phyloP scores from a whole-genome alignment of 2,797 vertebrate species.

The Gouania willdenowi region DNA sequence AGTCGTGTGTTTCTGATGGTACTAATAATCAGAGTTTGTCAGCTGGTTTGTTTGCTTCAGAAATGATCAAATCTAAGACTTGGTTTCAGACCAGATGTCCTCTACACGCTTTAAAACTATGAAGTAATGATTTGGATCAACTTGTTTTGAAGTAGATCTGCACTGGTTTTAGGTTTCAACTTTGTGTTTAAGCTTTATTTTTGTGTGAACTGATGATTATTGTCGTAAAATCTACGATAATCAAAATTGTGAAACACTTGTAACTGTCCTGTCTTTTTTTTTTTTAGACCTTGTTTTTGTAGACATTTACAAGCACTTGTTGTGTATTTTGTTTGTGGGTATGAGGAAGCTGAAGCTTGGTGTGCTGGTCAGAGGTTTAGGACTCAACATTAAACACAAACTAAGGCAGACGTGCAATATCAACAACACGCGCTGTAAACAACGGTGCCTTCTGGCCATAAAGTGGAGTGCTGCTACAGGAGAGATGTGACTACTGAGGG shows the following conservation, averaged over 20 bases:
- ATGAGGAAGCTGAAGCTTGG: slow-evolving; percentile 53
- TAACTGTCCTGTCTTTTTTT: slow-evolving; percentile 20
- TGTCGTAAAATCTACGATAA: slow-evolving; percentile 30
- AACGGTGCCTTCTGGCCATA: slow-evolving; percentile 68
- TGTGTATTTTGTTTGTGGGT: slow-evolving; percentile 49
- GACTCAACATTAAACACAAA: no score
- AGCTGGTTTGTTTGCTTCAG: slow-evolving; percentile 19
- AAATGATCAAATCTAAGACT: slow-evolving; percentile 51
- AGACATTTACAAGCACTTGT: slow-evolving; percentile 29
- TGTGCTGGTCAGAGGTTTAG: slow-evolving; percentile 44
- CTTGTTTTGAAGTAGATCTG: slow-evolving; percentile 24
- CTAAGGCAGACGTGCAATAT: slow-evolving; percentile 61
- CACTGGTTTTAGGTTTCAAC: slow-evolving; percentile 24
- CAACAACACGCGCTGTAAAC: slow-evolving; percentile 55
- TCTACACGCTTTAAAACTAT: background rate
- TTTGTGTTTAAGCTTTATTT: slow-evolving; percentile 11
- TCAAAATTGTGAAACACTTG: slow-evolving; percentile 28
- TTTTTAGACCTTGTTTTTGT: slow-evolving; percentile 44
- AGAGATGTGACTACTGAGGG: slow-evolving; percentile 41
- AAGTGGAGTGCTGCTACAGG: slow-evolving; percentile 53
- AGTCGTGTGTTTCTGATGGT: slow-evolving; percentile 16
- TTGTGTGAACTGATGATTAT: slow-evolving; percentile 20
- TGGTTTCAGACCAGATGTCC: slow-evolving; percentile 15
- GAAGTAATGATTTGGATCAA: slow-evolving; percentile 3
- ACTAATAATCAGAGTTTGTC: slow-evolving; percentile 50